These are phyloP conservation scores for Pseudorhombus dupliciocellatus DNA, from an alignment of 2,113 vertebrate species.

Conservation along the genomic window DNA sequence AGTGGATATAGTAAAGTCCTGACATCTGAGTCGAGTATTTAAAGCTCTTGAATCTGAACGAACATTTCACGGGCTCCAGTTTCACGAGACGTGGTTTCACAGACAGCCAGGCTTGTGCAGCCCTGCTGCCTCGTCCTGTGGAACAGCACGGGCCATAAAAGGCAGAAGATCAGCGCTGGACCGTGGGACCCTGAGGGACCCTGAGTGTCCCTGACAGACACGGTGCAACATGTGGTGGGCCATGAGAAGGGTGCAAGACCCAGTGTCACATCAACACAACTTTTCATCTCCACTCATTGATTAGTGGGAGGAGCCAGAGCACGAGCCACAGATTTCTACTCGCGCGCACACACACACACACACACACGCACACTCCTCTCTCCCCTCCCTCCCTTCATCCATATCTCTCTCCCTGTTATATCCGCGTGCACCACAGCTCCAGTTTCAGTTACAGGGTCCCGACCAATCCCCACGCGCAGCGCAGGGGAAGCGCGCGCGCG, in stretches of 20 bases:
- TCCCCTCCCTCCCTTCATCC: not conserved
- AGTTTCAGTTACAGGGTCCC: constrained; percentile 78
- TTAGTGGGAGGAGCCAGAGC: not conserved
- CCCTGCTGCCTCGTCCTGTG: constrained; percentile 19
- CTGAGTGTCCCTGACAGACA: constrained; percentile 41
- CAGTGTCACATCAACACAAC: constrained; percentile 19
- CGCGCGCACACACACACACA: not conserved
- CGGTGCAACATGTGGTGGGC: constrained; percentile 33
- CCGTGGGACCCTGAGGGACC: constrained; percentile 49
- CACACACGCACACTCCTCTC: not conserved
- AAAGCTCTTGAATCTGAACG: constrained; percentile 28
- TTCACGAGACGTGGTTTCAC: constrained; percentile 5
- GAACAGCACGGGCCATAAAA: constrained; percentile 53
- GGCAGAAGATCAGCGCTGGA: constrained; percentile 51
- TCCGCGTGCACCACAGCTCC: constrained; percentile 60
- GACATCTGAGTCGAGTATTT: constrained; percentile 32
- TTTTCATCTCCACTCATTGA: constrained; percentile 32
- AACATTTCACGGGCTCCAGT: constrained; percentile 31
- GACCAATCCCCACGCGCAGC: constrained; percentile 69
- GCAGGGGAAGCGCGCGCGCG: constrained; percentile 20
- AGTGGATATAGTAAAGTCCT: not conserved
- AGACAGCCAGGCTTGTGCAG: too few relatives aligned
- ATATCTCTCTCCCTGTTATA: constrained; percentile 30
- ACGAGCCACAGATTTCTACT: too few relatives aligned
- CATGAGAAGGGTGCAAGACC: constrained; percentile 25